Evolutionary conservation across 2,113 vertebrate species (phyloP), one percentile per base, ranked within the genome.

Genomic region (Uria lomvia): DNA sequence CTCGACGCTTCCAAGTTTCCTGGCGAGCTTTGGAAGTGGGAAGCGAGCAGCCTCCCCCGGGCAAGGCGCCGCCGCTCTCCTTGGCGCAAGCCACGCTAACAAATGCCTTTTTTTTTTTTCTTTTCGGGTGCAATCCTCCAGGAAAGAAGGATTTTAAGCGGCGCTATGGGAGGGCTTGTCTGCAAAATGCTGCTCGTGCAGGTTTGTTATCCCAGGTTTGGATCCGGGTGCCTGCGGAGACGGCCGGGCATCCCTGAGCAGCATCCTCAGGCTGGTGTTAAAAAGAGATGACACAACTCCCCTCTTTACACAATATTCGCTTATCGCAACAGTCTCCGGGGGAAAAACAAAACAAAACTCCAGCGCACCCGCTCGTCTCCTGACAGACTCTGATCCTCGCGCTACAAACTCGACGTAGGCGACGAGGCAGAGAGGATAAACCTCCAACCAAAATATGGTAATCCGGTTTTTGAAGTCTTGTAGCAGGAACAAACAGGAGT

Each of bases 361-460:
- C 40, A 68, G 89, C 40, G 17, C 67, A 0, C 81, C 55, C 78
- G 75, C 85, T 92, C 3, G 3, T 85, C 94, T 97, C 95, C 58
- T 88, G 94, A 91, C 96, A 97, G 96, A 95, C 94, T 97, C 94
- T 42, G 90, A 94, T 95, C 90, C 95, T 94, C 81, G 12, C 87
- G 56, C 95, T 95, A 96, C 91, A 92, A 95, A 92, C 95, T 67
- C 49, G 30, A 93, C 50, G 95, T 94, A 96, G 95, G 95, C 71
- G 95, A 96, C 91, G 85, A 95, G 53, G 91, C 96, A 92, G 94
- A 94, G 95, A 97, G 96, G 96, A 97, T 97, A 97, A 97, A 96
- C 95, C 95, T 96, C 93, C 95, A 95, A 91, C 94, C 93, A 82
- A 94, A 96, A 97, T 73, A 96, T 70, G 86, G 77, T 94, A 96